phyloP scores from a whole-genome alignment of 2,797 vertebrate species.

The Brachymystax lenok region DNA sequence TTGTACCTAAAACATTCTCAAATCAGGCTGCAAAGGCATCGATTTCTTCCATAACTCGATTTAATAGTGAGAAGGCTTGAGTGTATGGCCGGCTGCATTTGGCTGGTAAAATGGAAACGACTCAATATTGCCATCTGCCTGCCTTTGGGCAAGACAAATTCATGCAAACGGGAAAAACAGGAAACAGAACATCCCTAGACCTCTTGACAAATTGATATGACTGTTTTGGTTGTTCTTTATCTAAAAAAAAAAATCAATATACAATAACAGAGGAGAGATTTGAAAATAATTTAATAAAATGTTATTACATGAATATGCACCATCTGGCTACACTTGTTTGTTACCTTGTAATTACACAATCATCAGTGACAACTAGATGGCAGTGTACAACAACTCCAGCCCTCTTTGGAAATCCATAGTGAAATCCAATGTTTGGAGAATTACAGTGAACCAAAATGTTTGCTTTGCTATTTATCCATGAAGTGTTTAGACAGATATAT shows the following conservation, averaged over 20 bases:
- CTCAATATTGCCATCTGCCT: too few relatives aligned
- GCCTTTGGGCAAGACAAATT: not conserved
- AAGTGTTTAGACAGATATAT: not conserved
- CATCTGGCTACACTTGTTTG: not conserved
- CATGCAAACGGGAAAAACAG: not conserved
- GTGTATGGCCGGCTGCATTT: too few relatives aligned
- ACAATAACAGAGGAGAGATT: not conserved
- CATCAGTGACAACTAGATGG: constrained; percentile 64
- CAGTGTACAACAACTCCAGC: constrained; percentile 62
- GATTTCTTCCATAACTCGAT: too few relatives aligned
- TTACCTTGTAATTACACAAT: not conserved
- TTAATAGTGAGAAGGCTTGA: too few relatives aligned
- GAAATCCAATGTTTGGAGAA: constrained; percentile 7
- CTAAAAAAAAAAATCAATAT: not conserved
- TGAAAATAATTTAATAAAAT: not conserved
- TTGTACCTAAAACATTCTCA: too few relatives aligned
- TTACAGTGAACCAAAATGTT: constrained; percentile 11
- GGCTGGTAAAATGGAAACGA: too few relatives aligned
- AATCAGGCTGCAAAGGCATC: too few relatives aligned
- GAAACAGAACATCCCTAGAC: not conserved
- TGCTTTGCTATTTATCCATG: constrained; percentile 3
- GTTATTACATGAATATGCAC: not conserved
- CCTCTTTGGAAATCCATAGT: not conserved
- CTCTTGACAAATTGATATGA: not conserved
- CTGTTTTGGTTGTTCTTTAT: not conserved